These are phyloP conservation scores for Crocidura indochinensis DNA, from an alignment of 2,797 vertebrate species.

Conservation along the genomic window DNA sequence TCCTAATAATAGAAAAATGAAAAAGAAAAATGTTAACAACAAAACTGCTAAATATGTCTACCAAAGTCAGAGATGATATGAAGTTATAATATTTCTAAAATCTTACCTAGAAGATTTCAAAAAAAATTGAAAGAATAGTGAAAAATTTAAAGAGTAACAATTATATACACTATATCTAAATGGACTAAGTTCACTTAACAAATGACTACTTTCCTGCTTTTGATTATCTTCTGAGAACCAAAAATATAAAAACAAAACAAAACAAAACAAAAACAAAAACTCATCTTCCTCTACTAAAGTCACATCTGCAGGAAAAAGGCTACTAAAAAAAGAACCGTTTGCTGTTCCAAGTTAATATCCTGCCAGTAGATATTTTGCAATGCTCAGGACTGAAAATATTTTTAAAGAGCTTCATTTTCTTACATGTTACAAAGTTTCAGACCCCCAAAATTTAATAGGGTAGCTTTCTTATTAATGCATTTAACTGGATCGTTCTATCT, in stretches of 20 bases:
- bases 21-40: conserved; percentile 61
- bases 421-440: conserved; percentile 67
- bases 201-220: conserved; percentile 55
- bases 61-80: conserved; percentile 39
- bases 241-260: background rate
- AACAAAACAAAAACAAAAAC: background rate
- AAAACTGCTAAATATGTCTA: conserved; percentile 54
- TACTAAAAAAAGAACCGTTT: conserved; percentile 79
- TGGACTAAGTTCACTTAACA: conserved; percentile 61
- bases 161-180: conserved; percentile 48
- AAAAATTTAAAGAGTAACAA: conserved; percentile 40
- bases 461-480: conserved; percentile 36
- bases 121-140: conserved; percentile 30
- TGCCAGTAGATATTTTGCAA: conserved; percentile 76
- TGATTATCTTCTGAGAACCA: conserved; percentile 27
- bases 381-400: conserved; percentile 60
- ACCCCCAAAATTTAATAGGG: conserved; percentile 60
- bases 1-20: conserved; percentile 35
- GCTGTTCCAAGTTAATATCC: conserved; percentile 76
- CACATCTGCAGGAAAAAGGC: conserved; percentile 74
- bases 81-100: conserved; percentile 69
- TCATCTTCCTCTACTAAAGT: conserved; percentile 61
- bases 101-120: conserved; percentile 47
- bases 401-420: conserved; percentile 69
- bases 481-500: conserved; percentile 48